phyloP scores from a whole-genome alignment of 2,797 vertebrate species.

The Morelia viridis region DNA sequence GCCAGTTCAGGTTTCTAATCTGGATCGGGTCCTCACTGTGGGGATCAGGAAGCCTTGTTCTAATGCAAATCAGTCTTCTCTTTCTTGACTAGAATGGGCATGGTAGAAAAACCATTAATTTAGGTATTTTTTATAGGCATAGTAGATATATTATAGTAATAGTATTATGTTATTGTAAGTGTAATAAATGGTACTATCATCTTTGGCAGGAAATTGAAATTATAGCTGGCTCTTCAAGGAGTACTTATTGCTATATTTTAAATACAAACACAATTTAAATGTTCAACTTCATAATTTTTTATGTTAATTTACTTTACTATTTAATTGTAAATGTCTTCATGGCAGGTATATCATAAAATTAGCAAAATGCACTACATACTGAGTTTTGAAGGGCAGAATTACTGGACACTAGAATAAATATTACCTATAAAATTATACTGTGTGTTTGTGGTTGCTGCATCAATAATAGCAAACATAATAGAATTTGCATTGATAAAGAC shows the following conservation, averaged over 20 bases:
- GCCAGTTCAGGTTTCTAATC: not conserved
- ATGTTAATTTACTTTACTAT: not conserved
- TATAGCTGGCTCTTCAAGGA: constrained; percentile 31
- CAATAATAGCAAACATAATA: constrained; percentile 58
- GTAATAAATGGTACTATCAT: constrained; percentile 44
- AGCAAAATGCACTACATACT: not conserved
- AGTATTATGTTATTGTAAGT: constrained; percentile 9
- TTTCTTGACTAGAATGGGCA: not conserved
- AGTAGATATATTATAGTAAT: not conserved
- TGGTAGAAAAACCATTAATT: not conserved
- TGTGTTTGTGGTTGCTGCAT: constrained; percentile 55
- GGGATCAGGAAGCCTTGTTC: not conserved
- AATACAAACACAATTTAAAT: not conserved
- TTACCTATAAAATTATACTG: constrained; percentile 40
- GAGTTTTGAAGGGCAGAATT: not conserved
- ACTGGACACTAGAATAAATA: not conserved
- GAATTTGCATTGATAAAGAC: constrained; percentile 58
- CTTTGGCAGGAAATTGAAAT: constrained; percentile 37
- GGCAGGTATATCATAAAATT: not conserved
- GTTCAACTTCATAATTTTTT: not conserved
- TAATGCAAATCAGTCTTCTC: not conserved
- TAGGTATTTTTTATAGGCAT: not conserved
- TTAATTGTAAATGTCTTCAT: not conserved
- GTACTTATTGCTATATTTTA: not conserved
- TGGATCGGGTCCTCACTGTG: too few species aligned